These are phyloP conservation scores for Thaumetopoea pityocampa DNA, from an alignment of 1,140 invertebrate species.

Conservation along the genomic window DNA sequence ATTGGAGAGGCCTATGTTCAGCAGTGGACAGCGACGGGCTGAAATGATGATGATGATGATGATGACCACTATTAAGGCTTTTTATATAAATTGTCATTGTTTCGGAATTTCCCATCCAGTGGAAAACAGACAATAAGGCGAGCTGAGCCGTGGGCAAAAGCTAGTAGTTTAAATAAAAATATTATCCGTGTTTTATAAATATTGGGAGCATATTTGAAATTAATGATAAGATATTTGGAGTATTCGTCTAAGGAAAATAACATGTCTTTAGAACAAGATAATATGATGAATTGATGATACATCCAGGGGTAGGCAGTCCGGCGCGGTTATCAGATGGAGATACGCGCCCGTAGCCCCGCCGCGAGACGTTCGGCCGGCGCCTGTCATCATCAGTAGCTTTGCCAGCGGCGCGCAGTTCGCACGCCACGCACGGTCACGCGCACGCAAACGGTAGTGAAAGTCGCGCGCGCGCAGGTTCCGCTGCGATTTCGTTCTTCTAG, in stretches of 20 bases:
- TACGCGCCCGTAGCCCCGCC: slow-evolving; percentile 33
- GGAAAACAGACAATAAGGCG: too few species aligned
- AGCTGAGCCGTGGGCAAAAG: too few species aligned
- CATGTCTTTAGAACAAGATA: too few species aligned
- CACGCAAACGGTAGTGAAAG: slow-evolving; percentile 53
- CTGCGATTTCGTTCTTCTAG: slow-evolving; percentile 65
- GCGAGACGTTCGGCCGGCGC: slow-evolving; percentile 17
- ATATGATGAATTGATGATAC: slow-evolving; percentile 5
- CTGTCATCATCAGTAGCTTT: slow-evolving; percentile 44
- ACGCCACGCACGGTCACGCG: slow-evolving; percentile 38
- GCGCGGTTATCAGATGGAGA: slow-evolving; percentile 31
- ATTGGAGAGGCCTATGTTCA: too few species aligned
- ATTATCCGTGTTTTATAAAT: background rate
- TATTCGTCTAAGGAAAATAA: too few species aligned
- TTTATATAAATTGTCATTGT: too few species aligned
- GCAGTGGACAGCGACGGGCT: too few species aligned
- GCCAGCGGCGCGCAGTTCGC: slow-evolving; percentile 52
- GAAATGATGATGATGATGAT: too few species aligned
- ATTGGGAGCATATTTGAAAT: background rate
- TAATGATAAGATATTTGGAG: slow-evolving; percentile 3
- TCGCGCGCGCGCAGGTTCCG: slow-evolving; percentile 63
- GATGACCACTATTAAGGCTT: too few species aligned
- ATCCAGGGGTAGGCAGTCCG: slow-evolving; percentile 53
- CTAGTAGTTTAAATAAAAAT: too few species aligned
- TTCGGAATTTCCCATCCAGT: too few species aligned